Evolutionary conservation across 2,888 invertebrate species (phyloP).

Genomic region (Drosophila neutralis): DNA sequence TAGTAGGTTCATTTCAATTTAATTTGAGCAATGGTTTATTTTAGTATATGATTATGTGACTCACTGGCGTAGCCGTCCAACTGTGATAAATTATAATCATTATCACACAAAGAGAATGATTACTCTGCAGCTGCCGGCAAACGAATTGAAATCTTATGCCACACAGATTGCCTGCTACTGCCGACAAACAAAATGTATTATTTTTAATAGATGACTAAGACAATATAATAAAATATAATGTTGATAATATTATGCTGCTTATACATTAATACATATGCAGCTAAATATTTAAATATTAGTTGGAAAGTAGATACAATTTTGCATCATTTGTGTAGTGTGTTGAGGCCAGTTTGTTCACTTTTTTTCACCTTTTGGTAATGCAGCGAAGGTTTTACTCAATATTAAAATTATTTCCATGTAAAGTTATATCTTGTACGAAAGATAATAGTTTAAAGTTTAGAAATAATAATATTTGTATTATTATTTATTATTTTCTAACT

Average conservation of each 20-base stretch:
- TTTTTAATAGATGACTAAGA: not conserved
- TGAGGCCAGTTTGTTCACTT: not conserved
- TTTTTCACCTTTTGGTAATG: not conserved
- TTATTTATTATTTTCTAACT: not conserved
- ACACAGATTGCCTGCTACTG: not conserved
- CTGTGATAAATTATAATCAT: not conserved
- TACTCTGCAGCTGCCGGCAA: not conserved
- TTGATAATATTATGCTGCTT: not conserved
- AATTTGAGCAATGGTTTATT: not conserved
- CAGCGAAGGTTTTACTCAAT: not conserved
- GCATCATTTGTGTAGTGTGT: not conserved
- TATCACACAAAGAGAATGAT: not conserved
- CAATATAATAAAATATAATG: not conserved
- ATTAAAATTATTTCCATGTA: not conserved
- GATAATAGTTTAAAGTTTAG: not conserved
- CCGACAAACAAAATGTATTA: not conserved
- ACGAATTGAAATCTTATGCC: not conserved
- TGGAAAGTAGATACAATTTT: not conserved
- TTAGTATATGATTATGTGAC: not conserved
- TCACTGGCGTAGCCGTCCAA: too few species aligned
- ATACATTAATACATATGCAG: constrained; percentile 12
- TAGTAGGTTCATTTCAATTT: not conserved
- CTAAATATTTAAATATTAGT: constrained; percentile 6
- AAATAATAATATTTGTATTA: not conserved
- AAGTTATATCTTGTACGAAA: not conserved